These are phyloP conservation scores for Peucedramus taeniatus DNA, from an alignment of 2,113 vertebrate genomes.

Conservation along the genomic window DNA sequence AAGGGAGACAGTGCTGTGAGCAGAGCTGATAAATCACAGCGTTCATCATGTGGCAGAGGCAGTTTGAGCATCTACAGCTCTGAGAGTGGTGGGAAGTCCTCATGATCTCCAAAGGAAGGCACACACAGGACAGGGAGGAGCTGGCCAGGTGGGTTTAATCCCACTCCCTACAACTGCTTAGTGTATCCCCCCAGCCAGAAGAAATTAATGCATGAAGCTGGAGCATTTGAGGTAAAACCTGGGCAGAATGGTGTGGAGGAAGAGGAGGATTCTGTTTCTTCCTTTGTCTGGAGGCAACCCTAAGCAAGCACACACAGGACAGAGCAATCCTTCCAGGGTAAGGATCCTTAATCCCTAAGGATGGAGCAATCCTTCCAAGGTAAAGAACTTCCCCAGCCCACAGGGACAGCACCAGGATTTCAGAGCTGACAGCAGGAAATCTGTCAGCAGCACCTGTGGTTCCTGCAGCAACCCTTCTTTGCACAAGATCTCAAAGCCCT, in stretches of 20 bases:
- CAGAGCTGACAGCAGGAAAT: background rate
- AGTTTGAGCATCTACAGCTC: background rate
- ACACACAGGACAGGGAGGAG: background rate
- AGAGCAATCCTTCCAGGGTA: background rate
- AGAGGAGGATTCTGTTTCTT: background rate
- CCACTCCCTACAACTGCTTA: accelerated
- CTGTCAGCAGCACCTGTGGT: background rate
- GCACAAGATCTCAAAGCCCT: background rate
- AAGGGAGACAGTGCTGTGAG: background rate
- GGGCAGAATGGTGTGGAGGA: background rate
- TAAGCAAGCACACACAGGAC: background rate
- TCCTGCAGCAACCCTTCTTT: background rate
- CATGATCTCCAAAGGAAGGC: background rate
- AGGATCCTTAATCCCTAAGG: background rate
- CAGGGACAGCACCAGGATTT: background rate
- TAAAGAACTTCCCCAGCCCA: background rate
- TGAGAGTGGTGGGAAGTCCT: background rate
- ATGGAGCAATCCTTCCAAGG: background rate
- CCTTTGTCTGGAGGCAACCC: background rate
- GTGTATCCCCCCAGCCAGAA: background rate
- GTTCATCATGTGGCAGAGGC: background rate
- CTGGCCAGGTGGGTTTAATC: background rate
- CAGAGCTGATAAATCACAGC: background rate
- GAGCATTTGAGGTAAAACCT: background rate
- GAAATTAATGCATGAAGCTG: background rate